phyloP scores from a whole-genome alignment of 2,888 invertebrate genomes.

The Limnephilus rhombicus region DNA sequence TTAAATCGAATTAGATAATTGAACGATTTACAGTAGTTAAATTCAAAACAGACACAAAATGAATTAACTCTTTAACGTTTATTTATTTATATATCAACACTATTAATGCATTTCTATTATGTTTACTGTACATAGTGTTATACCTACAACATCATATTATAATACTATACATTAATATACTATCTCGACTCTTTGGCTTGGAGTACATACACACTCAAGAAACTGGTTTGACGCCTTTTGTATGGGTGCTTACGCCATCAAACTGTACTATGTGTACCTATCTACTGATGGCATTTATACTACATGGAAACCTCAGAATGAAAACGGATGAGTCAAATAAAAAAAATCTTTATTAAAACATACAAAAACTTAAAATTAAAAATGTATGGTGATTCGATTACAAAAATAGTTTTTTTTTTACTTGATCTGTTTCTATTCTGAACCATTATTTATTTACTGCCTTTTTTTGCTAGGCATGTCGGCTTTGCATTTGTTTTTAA shows the following conservation, averaged over 20 bases:
- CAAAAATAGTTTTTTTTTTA: background rate
- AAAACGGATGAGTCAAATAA: slow-evolving; percentile 2
- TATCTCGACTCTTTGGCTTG: slow-evolving; percentile 17
- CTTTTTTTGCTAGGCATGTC: background rate
- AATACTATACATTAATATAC: background rate
- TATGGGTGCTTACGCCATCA: slow-evolving; percentile 62
- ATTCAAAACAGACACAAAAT: too few relatives aligned
- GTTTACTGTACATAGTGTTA: slow-evolving; percentile 48
- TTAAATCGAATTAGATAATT: too few relatives aligned
- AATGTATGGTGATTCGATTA: too few relatives aligned
- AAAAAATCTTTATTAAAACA: background rate
- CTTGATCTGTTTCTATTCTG: background rate
- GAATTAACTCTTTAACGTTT: background rate
- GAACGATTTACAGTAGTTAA: background rate
- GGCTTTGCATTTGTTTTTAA: background rate
- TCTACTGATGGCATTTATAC: slow-evolving; percentile 33
- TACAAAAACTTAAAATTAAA: background rate
- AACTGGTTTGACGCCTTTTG: slow-evolving; percentile 62
- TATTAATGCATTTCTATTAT: slow-evolving; percentile 12
- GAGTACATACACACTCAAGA: slow-evolving; percentile 6
- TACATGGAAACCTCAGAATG: background rate
- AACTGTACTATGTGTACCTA: slow-evolving; percentile 63
- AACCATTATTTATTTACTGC: background rate
- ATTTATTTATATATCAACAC: background rate
- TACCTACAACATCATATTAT: background rate